Evolutionary conservation across 2,888 invertebrate genomes (phyloP).

Genomic region (Clistopyga incitator): DNA sequence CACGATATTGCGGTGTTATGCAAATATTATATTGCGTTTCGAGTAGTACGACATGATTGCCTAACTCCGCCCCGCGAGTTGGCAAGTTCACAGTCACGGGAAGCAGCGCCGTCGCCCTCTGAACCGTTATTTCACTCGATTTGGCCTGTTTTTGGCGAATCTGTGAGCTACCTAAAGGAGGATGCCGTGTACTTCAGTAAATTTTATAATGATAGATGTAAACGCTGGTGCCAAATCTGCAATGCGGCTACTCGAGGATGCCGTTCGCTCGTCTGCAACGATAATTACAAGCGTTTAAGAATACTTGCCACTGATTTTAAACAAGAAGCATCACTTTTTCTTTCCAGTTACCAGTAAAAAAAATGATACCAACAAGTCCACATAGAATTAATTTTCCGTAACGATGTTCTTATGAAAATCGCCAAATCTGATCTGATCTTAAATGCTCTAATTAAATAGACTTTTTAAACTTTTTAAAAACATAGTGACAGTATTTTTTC

Average conservation of each 20-base stretch:
- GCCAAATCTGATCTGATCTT: no score
- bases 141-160: constrained; percentile 5
- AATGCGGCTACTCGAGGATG: constrained; percentile 9
- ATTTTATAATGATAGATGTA: background rate
- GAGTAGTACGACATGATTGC: constrained; percentile 31
- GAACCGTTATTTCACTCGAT: constrained; percentile 5
- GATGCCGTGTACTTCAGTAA: background rate
- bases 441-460: no score
- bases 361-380: no score
- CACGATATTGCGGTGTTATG: constrained; percentile 58
- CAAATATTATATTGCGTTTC: constrained; percentile 42
- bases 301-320: no score
- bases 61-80: constrained; percentile 16
- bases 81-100: constrained; percentile 41
- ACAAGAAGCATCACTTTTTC: no score
- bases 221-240: constrained; percentile 12
- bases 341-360: no score
- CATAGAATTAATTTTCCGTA: no score
- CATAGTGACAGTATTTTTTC: no score
- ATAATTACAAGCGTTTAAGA: background rate
- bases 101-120: background rate
- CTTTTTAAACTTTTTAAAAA: no score
- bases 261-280: background rate
- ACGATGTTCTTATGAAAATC: no score
- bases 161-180: background rate